Evolutionary conservation across 2,797 vertebrate species (phyloP), one percentile per base, ranked within the genome.

Genomic region (Tapirus indicus): DNA sequence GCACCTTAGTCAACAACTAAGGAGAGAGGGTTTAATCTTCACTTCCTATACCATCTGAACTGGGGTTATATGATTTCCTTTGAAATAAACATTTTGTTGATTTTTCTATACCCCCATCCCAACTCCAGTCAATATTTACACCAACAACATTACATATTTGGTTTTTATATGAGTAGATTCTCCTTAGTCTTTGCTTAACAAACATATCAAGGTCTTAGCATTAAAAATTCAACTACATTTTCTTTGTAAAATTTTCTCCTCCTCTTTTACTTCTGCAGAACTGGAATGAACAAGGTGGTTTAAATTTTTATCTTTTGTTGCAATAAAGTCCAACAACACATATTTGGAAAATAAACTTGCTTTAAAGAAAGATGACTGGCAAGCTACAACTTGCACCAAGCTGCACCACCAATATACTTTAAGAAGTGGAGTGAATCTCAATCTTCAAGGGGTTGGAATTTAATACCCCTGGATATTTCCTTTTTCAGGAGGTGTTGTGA

Each of bases 11-110:
- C 80, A 75, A 91, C 27, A 69, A 58, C 49, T 66, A 84, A 78
- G 25, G 18, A 92, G 18, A 80, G 10, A 82, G 20, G 11, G 25
- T 41, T 96, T 92, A n/a, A 54, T 85, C 80, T 88, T 92, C 20
- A 85, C 18, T 49, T 90, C 21, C 52, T n/a, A n/a, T 66, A 66
- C 32, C 47, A 38, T 71, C 71, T 92, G 74, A 95, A 88, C 29
- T 27, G 27, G 64, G 27, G 25, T 80, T 68, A 38, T 16, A 86
- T 71, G 52, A 47, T 96, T 93, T 85, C 64, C 71, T 80, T 84
- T 54, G 25, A 64, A 95, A 91, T 64, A 97, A 97, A 79, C 32
- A 89, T 25, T 47, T 91, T 47, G 20, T 60, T 93, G 84, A 93
- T 87, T 93, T 93, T 95, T 56, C 38, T 35, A 0, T 62, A 80